Base-by-base conservation (phyloP, 2,113 vertebrate species). In the Datnioides undecimradiatus region DNA sequence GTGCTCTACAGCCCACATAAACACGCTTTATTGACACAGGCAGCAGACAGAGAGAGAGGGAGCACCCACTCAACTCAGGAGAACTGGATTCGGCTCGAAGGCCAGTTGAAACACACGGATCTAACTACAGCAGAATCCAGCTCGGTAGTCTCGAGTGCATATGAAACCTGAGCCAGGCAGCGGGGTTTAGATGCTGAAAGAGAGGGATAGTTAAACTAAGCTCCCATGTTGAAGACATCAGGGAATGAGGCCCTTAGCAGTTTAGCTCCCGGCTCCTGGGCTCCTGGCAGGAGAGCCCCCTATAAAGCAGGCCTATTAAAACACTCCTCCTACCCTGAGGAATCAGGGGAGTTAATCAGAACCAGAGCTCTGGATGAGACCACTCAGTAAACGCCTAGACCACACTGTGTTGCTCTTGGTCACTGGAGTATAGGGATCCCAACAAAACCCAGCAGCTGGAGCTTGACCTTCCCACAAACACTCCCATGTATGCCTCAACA, bases 261-360 rank as follows among this genome's bases (percentile, higher is more conserved):
- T 87, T 69, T 68, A 85, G 91, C 87, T 90, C 72, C 70, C 55
- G 82, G 84, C 80, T 88, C 75, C 87, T 2, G 64, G 71, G 66
- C 71, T 84, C 86, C 87, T 85, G 88, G 90, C 87, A 87, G 89
- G 85, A 78, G 84, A 88, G 7, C 79, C 79, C 75, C 40, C 79
- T 65, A 76, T 93, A 90, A 90, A 90, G 88, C 29, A 86, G 83
- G 25, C 74, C 85, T 83, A 89, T 89, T 89, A 88, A 91, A 90
- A 70, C 4, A 51, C 83, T 87, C 84, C 90, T 85, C 81, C 73
- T 63, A 84, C 84, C 81, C 80, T 6, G n/a, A 63, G 80, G 85
- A 88, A 69, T 81, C 80, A 48, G 52, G 27, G 51, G 48, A 87
- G 81, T 78, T 92, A 90, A 93, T 90, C 89, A 89, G 82, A 93